Conservation (phyloP, 2,113 vertebrate genomes). For the Melanotaenia duboulayi region DNA sequence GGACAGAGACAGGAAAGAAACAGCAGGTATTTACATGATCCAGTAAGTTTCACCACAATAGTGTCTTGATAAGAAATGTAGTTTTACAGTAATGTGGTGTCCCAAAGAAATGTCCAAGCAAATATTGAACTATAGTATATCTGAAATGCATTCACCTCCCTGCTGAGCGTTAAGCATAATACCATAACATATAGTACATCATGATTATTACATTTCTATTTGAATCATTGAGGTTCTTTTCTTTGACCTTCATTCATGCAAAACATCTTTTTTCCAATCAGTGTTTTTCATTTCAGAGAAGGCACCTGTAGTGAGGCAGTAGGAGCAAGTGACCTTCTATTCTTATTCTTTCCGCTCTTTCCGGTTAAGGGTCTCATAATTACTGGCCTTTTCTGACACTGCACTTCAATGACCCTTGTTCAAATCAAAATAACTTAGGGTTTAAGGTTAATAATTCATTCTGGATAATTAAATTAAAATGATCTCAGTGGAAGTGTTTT, state of each 20-base stretch:
- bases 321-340: conserved; percentile 40
- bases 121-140: neutral
- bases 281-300: conserved; percentile 13
- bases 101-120: neutral
- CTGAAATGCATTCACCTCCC: neutral
- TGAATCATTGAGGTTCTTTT: neutral
- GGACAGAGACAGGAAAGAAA: too few species aligned
- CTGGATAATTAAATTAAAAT: conserved; percentile 51
- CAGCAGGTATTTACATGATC: too few species aligned
- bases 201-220: neutral
- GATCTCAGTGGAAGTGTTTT: conserved; percentile 19
- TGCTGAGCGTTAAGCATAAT: neutral
- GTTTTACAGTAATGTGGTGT: too few species aligned
- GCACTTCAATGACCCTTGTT: conserved; percentile 61
- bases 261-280: conserved; percentile 1
- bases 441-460: conserved; percentile 61
- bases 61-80: too few species aligned
- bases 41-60: too few species aligned
- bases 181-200: neutral
- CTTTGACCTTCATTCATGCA: conserved; percentile 16
- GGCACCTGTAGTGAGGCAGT: neutral
- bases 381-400: conserved; percentile 32
- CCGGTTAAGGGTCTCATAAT: conserved; percentile 53
- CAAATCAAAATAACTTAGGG: conserved; percentile 49
- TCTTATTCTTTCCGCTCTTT: conserved; percentile 24